A percentile compares a stretch with the other conserved stretches of the same genome.
Evolutionary conservation across 2,888 invertebrate genomes (phyloP).

Genomic region (Pherbina coryleti): DNA sequence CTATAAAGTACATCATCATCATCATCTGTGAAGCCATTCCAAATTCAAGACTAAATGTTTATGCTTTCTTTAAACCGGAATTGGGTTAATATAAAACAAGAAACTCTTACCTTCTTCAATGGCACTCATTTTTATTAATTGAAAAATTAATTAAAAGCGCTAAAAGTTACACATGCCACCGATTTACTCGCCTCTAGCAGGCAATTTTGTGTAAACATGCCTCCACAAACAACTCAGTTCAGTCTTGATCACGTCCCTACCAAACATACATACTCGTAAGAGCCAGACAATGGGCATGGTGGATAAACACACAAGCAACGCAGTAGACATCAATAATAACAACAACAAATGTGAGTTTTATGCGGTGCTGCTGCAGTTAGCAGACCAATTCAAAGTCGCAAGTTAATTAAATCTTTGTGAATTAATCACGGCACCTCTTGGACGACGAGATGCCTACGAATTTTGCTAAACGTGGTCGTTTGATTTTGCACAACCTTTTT

Average conservation of each 20-base stretch:
- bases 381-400: constrained; percentile 48
- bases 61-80: background rate
- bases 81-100: background rate
- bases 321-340: constrained; percentile 21
- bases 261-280: background rate
- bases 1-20: too few relatives aligned
- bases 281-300: background rate
- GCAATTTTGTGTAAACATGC: constrained; percentile 45
- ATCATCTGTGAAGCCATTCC: too few relatives aligned
- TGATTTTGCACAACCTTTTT: constrained; percentile 46
- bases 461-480: background rate
- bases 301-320: background rate
- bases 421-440: constrained; percentile 62
- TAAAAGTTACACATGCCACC: constrained; percentile 67
- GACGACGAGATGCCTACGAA: background rate
- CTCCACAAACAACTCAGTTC: constrained; percentile 51
- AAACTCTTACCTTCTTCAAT: constrained; percentile 5
- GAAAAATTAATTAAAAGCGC: constrained; percentile 67
- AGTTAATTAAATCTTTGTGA: constrained; percentile 66
- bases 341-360: constrained; percentile 13
- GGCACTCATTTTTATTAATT: constrained; percentile 61
- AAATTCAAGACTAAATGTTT: too few relatives aligned
- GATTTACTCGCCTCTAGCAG: constrained; percentile 63
- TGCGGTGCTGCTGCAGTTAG: constrained; percentile 24
- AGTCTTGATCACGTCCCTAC: constrained; percentile 50